A percentile compares a stretch with the other conserved stretches of the same genome.
Conservation (phyloP, 92 coral and sea anemone species). For the Galaxea fascicularis region DNA sequence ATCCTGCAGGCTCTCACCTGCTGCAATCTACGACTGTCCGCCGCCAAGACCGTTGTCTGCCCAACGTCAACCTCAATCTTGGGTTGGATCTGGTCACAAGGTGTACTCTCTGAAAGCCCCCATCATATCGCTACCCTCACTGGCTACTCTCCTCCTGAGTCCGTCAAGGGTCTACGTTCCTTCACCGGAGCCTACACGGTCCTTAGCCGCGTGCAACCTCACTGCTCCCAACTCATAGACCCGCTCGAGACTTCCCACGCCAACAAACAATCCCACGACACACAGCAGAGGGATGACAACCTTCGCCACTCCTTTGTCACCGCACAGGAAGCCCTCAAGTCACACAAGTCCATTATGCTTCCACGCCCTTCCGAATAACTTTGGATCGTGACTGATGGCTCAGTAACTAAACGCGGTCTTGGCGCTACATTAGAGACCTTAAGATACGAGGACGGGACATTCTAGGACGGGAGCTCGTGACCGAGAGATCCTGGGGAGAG, state of each 20-base stretch:
- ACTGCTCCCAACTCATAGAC: constrained; percentile 35
- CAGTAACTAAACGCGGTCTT: too few species aligned
- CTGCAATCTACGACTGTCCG: constrained; percentile 22
- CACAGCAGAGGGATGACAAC: neutral
- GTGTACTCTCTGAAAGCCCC: neutral
- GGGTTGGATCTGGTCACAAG: constrained; percentile 13
- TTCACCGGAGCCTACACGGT: constrained; percentile 56
- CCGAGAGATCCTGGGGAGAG: too few species aligned
- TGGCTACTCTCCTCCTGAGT: too few species aligned
- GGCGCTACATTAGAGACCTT: too few species aligned
- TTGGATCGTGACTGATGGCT: constrained; percentile 32
- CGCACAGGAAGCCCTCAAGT: neutral
- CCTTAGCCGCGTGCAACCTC: constrained; percentile 47
- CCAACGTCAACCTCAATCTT: neutral
- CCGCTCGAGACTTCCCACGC: neutral
- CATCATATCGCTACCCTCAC: neutral
- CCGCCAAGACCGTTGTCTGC: neutral
- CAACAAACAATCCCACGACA: neutral
- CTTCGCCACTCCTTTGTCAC: neutral
- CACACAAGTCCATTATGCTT: neutral
- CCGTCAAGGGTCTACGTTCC: constrained; percentile 31
- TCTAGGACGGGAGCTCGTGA: too few species aligned
- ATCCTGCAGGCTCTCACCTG: constrained; percentile 35
- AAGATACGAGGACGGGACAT: too few species aligned
- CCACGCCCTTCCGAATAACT: neutral